A percentile compares a stretch with the other conserved stretches of the same genome.
Evolutionary conservation across 2,888 invertebrate species (phyloP).

Genomic region (Mythimna vitellina): DNA sequence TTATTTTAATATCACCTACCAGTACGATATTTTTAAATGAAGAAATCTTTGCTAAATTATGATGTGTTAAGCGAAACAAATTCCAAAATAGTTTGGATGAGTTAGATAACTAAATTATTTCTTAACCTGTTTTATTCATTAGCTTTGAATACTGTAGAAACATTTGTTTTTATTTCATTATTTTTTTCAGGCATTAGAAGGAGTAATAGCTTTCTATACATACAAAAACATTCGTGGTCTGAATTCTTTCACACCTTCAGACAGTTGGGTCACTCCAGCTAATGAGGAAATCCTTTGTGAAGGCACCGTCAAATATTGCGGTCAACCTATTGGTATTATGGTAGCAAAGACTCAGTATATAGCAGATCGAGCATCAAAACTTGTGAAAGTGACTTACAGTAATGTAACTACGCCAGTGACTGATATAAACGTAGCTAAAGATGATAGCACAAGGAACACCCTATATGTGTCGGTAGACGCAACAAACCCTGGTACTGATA

Average conservation of each 20-base stretch:
- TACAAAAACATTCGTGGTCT: conserved; percentile 92
- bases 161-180: neutral
- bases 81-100: too few relatives aligned
- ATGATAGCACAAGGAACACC: conserved; percentile 32
- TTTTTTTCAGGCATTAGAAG: conserved; percentile 87
- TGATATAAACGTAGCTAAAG: conserved; percentile 43
- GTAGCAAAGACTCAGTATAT: conserved; percentile 89
- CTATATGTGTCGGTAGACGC: conserved; percentile 17
- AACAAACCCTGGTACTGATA: conserved; percentile 39
- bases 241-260: conserved; percentile 87
- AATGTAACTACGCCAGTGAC: conserved; percentile 67
- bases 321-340: conserved; percentile 82
- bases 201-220: conserved; percentile 91
- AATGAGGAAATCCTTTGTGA: conserved; percentile 78
- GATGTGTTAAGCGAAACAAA: too few relatives aligned
- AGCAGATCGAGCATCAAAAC: conserved; percentile 89
- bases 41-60: too few relatives aligned
- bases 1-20: too few relatives aligned
- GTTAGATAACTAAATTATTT: too few relatives aligned
- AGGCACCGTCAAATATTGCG: conserved; percentile 66
- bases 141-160: too few relatives aligned
- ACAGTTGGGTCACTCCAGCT: conserved; percentile 13
- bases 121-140: too few relatives aligned
- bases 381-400: conserved; percentile 89
- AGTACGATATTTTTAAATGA: too few relatives aligned